These are phyloP conservation scores for Echeneis naucrates DNA, from an alignment of 2,797 vertebrate species.

Conservation along the genomic window DNA sequence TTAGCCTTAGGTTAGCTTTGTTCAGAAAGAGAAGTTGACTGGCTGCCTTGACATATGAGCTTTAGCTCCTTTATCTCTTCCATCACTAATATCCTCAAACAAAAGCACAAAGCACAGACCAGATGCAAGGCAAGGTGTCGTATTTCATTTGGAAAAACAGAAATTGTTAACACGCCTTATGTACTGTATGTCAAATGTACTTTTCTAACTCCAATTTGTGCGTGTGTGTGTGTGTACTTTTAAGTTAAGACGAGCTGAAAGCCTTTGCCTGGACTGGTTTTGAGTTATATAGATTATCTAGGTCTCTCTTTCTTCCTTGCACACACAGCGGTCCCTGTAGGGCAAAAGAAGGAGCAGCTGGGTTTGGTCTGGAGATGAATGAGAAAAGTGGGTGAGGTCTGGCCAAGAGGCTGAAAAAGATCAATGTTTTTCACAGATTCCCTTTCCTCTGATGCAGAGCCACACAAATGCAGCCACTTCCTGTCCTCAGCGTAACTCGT, in stretches of 20 bases:
- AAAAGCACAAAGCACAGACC: slow-evolving; percentile 71
- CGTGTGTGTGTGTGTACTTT: slow-evolving; percentile 1
- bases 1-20: slow-evolving; percentile 60
- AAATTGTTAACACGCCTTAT: slow-evolving; percentile 30
- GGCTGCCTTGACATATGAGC: slow-evolving; percentile 65
- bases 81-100: slow-evolving; percentile 71
- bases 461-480: slow-evolving; percentile 38
- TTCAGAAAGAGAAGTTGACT: slow-evolving; percentile 44
- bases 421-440: slow-evolving; percentile 53
- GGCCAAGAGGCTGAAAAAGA: slow-evolving; percentile 46
- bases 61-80: slow-evolving; percentile 62
- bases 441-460: slow-evolving; percentile 42
- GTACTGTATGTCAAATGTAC: neutral
- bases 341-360: slow-evolving; percentile 59
- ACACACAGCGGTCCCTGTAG: slow-evolving; percentile 29
- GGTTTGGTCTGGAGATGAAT: slow-evolving; percentile 54
- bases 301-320: slow-evolving; percentile 25
- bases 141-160: slow-evolving; percentile 56
- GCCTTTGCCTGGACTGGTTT: slow-evolving; percentile 34
- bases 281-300: slow-evolving; percentile 15
- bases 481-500: neutral
- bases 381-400: slow-evolving; percentile 48
- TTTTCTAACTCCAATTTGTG: slow-evolving; percentile 21
- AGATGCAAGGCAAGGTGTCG: slow-evolving; percentile 59
- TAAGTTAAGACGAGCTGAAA: slow-evolving; percentile 9